Percentiles rank a stretch among this genome's conserved stretches.
Conservation (phyloP, 2,113 vertebrate genomes). For the Zosterops japonicus region DNA sequence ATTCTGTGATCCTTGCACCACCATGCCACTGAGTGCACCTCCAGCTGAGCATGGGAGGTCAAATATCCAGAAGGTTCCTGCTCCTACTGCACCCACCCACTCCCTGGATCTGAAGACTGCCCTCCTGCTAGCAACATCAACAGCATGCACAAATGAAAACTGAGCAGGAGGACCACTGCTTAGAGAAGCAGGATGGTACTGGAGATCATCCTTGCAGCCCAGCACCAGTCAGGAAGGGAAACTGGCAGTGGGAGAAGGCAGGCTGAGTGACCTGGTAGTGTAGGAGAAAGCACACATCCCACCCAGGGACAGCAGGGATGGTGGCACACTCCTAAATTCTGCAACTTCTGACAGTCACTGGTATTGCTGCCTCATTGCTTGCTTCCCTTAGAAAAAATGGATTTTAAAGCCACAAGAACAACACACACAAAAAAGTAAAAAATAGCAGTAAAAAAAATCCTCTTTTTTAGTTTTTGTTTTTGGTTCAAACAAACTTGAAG, state of each 20-base stretch:
- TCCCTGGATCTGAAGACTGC: neutral
- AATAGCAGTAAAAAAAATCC: neutral
- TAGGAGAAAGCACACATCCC: neutral
- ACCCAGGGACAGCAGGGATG: neutral
- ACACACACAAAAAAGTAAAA: neutral
- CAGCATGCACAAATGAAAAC: neutral
- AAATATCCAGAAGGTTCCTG: neutral
- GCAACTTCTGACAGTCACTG: neutral
- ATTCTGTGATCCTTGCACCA: neutral
- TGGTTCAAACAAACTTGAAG: neutral
- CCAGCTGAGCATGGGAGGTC: fast-evolving
- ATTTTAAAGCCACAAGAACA: neutral
- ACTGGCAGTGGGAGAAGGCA: fast-evolving
- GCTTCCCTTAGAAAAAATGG: neutral
- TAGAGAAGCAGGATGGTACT: neutral
- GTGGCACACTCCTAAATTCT: neutral
- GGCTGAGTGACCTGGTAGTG: neutral
- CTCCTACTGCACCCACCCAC: fast-evolving
- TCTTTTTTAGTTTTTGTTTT: neutral
- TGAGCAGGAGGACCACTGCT: neutral
- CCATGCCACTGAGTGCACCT: fast-evolving
- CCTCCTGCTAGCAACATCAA: neutral
- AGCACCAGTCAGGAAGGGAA: neutral
- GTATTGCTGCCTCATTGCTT: neutral
- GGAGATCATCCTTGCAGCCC: neutral